Conservation (phyloP, 2,888 invertebrate species). For the Halictus quadricinctus region DNA sequence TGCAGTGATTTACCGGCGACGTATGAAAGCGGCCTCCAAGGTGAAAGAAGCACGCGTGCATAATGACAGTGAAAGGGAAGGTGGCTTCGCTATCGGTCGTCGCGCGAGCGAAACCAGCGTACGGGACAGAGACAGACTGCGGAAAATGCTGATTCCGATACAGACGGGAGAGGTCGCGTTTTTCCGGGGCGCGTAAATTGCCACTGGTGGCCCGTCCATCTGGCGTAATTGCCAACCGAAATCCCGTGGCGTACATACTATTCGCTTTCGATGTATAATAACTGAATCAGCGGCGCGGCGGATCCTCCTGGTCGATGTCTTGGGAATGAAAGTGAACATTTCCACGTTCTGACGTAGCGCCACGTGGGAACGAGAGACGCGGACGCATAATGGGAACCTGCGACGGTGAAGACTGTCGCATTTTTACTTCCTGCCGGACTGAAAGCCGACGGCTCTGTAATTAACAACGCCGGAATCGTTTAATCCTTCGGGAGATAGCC, state of each 20-base stretch:
- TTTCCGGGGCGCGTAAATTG: slow-evolving; percentile 31
- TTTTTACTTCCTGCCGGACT: slow-evolving; percentile 20
- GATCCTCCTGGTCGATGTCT: not conserved
- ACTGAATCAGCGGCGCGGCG: not conserved
- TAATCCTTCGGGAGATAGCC: not conserved
- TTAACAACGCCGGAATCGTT: not conserved
- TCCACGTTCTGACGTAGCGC: not conserved
- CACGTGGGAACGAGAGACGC: slow-evolving; percentile 18
- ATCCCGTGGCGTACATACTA: not conserved
- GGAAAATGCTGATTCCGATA: slow-evolving; percentile 36
- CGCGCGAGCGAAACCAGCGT: slow-evolving; percentile 25
- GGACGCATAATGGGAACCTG: not conserved
- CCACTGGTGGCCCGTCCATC: not conserved
- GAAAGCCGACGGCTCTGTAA: not conserved
- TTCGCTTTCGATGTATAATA: slow-evolving; percentile 7
- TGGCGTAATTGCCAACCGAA: slow-evolving; percentile 7
- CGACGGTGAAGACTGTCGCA: not conserved
- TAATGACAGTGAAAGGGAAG: slow-evolving; percentile 74
- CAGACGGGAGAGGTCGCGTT: slow-evolving; percentile 28
- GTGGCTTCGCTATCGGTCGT: slow-evolving; percentile 47
- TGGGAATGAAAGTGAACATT: slow-evolving; percentile 31
- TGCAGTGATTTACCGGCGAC: slow-evolving; percentile 62
- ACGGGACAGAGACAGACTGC: slow-evolving; percentile 21
- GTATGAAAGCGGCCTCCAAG: slow-evolving; percentile 69
- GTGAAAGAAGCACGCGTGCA: slow-evolving; percentile 64